Evolutionary conservation across 1,140 invertebrate genomes (phyloP).

Genomic region (Archegozetes longisetosus): DNA sequence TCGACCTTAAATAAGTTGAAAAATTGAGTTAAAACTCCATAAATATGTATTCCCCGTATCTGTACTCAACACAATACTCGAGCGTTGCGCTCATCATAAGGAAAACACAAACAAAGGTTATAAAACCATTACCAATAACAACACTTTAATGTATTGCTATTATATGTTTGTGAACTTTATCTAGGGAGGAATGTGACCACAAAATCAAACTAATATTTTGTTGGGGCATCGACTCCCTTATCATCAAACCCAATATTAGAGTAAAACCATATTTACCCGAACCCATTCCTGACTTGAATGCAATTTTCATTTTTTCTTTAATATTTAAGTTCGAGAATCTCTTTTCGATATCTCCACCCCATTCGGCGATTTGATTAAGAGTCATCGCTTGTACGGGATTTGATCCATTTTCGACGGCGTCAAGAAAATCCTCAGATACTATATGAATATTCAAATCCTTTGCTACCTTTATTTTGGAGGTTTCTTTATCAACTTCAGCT

Average conservation of each 20-base stretch:
- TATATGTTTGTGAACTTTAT: neutral
- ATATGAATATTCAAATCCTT: slow-evolving; percentile 55
- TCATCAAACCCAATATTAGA: neutral
- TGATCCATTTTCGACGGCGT: slow-evolving; percentile 24
- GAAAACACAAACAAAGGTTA: neutral
- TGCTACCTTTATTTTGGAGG: slow-evolving; percentile 32
- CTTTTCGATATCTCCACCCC: neutral
- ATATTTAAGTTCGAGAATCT: slow-evolving; percentile 1
- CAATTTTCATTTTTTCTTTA: neutral
- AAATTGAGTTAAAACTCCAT: neutral
- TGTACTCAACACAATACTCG: neutral
- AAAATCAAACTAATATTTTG: neutral
- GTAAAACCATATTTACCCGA: neutral
- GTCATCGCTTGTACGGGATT: neutral
- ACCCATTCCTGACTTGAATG: slow-evolving; percentile 2
- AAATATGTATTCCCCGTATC: neutral
- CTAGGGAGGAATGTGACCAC: neutral
- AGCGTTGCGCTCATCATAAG: neutral
- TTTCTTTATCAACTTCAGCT: slow-evolving; percentile 26
- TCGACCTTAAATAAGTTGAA: neutral
- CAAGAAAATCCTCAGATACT: slow-evolving; percentile 56
- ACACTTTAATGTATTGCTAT: neutral
- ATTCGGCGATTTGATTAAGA: neutral
- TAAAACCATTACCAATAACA: neutral
- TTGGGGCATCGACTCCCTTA: neutral